Conservation (phyloP, 2,797 vertebrate genomes). For the Echeneis naucrates region DNA sequence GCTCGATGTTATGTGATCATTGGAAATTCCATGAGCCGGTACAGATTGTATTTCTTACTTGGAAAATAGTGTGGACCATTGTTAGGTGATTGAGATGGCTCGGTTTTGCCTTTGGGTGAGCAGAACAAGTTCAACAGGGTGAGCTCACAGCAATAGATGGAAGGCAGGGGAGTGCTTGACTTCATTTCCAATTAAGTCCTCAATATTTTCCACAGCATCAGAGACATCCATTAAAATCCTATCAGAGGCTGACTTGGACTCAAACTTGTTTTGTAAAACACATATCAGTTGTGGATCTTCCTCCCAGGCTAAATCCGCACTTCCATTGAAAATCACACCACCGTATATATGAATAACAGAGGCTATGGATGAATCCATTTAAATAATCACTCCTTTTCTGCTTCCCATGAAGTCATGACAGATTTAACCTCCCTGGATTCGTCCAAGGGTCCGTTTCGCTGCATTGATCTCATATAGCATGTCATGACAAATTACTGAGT, state of each 20-base stretch:
- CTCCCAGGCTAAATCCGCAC: conserved; percentile 62
- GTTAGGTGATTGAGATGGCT: conserved; percentile 70
- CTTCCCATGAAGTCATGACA: conserved; percentile 83
- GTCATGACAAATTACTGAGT: conserved; percentile 66
- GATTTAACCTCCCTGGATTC: conserved; percentile 65
- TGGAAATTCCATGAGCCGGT: conserved; percentile 67
- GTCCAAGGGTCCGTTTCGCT: conserved; percentile 59
- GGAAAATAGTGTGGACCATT: conserved; percentile 69
- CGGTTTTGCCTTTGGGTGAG: conserved; percentile 67
- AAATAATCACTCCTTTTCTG: conserved; percentile 66
- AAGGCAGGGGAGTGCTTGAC: conserved; percentile 72
- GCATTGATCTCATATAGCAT: conserved; percentile 77
- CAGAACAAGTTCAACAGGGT: conserved; percentile 58
- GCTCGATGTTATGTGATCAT: conserved; percentile 67
- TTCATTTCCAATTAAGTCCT: conserved; percentile 78
- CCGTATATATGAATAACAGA: conserved; percentile 65
- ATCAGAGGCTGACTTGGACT: conserved; percentile 71
- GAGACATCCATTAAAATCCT: conserved; percentile 79
- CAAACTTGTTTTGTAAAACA: conserved; percentile 65
- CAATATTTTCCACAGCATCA: conserved; percentile 82
- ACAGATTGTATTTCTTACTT: conserved; percentile 70
- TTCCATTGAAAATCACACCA: conserved; percentile 69
- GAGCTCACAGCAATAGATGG: conserved; percentile 26
- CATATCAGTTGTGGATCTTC: conserved; percentile 68
- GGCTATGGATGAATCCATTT: conserved; percentile 65